These are phyloP conservation scores for Capricornis sumatraensis DNA, from an alignment of 2,113 vertebrate species.

Conservation along the genomic window DNA sequence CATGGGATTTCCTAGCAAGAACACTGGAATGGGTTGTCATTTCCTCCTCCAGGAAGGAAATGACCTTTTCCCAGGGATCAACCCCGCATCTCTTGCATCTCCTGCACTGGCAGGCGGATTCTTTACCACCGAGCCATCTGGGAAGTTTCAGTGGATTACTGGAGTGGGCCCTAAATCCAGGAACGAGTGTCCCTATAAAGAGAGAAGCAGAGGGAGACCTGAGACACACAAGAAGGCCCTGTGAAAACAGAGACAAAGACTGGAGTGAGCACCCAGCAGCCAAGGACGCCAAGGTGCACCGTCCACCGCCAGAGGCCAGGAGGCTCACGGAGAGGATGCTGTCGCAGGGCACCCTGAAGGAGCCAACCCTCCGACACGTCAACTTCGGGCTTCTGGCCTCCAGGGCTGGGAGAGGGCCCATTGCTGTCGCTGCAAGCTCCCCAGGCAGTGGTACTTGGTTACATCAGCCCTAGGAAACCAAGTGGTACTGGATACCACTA, in stretches of 20 bases:
- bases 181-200: not conserved
- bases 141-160: not conserved
- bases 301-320: not conserved
- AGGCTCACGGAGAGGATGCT: not conserved
- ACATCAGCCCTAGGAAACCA: not conserved
- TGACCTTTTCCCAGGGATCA: not conserved
- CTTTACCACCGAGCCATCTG: not conserved
- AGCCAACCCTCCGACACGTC: not conserved
- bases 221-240: not conserved
- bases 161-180: not conserved
- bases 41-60: not conserved
- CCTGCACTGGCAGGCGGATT: not conserved
- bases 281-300: not conserved
- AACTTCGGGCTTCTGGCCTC: not conserved
- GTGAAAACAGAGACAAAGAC: not conserved
- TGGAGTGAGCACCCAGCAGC: not conserved
- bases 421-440: rapidly evolving
- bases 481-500: not conserved
- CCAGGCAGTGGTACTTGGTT: rapidly evolving
- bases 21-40: not conserved
- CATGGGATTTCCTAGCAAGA: not conserved
- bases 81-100: not conserved
- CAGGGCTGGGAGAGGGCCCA: not conserved
- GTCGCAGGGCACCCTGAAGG: not conserved
- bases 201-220: not conserved